phyloP scores from a whole-genome alignment of 2,888 invertebrate species.

The Parnassius orleans region DNA sequence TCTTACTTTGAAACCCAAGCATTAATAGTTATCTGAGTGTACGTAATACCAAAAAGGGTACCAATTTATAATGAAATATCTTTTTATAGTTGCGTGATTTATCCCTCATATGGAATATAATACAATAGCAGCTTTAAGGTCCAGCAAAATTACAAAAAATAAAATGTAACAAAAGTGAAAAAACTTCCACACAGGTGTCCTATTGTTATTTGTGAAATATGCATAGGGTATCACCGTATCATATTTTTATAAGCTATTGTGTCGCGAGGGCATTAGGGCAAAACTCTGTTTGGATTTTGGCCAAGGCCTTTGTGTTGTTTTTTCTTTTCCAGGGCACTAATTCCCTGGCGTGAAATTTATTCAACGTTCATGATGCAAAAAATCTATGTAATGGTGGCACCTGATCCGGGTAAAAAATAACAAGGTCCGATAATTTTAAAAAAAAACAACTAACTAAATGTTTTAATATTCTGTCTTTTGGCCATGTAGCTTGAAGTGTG shows the following conservation, averaged over 20 bases:
- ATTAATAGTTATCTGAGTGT: background rate
- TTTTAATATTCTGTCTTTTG: background rate
- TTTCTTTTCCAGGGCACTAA: constrained; percentile 22
- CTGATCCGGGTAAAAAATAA: constrained; percentile 14
- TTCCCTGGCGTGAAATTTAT: constrained; percentile 24
- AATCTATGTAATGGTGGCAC: constrained; percentile 7
- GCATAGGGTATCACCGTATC: constrained; percentile 40
- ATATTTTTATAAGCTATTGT: constrained; percentile 43
- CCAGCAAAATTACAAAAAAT: constrained; percentile 23
- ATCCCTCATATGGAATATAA: constrained; percentile 1
- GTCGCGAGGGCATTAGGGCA: constrained; percentile 47
- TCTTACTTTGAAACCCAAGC: too few species aligned
- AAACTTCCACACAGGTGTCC: constrained; percentile 54
- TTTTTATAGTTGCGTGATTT: constrained; percentile 7
- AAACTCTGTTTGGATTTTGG: constrained; percentile 36
- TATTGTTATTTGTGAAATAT: constrained; percentile 57
- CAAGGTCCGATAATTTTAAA: constrained; percentile 7
- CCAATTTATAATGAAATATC: background rate
- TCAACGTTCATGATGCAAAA: constrained; percentile 20
- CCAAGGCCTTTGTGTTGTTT: constrained; percentile 27
- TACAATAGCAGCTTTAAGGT: constrained; percentile 9
- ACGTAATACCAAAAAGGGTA: constrained; percentile 24
- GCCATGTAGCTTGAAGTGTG: too few species aligned
- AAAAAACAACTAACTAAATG: constrained; percentile 32
- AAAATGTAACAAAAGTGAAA: constrained; percentile 27